phyloP scores from a whole-genome alignment of 2,113 vertebrate genomes.

The Leptobrachium leishanense region DNA sequence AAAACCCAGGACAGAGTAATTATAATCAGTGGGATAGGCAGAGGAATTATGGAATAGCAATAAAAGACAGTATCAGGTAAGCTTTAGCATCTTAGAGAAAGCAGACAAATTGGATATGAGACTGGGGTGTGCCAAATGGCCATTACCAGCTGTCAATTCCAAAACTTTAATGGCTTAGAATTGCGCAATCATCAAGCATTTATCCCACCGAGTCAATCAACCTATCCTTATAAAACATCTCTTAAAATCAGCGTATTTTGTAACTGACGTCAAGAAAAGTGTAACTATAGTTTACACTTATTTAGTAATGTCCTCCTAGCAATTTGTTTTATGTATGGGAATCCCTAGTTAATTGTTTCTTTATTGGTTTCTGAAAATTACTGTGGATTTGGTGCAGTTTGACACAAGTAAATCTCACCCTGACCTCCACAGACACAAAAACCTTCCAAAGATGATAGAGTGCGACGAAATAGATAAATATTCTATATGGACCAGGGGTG shows the following conservation, averaged over 20 bases:
- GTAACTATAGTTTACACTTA: neutral
- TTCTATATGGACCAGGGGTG: too few species aligned
- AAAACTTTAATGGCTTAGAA: neutral
- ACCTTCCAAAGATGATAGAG: too few species aligned
- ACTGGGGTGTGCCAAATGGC: constrained; percentile 30
- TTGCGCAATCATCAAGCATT: neutral
- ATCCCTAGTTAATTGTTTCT: neutral
- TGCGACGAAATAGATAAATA: too few species aligned
- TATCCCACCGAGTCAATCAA: neutral
- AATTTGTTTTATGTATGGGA: neutral
- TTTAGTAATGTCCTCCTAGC: neutral
- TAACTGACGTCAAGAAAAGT: neutral
- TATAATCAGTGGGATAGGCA: constrained; percentile 16
- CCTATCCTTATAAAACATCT: neutral
- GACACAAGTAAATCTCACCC: too few species aligned
- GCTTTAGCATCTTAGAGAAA: constrained; percentile 13
- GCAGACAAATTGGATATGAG: constrained; percentile 29
- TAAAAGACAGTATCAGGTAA: constrained; percentile 25
- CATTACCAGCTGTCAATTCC: constrained; percentile 41
- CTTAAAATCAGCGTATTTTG: too few species aligned
- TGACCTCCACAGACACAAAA: too few species aligned
- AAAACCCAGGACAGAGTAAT: neutral
- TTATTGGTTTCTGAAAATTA: neutral
- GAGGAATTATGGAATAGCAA: constrained; percentile 12
- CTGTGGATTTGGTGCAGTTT: too few species aligned